Conservation (phyloP, 1,140 invertebrate species). For the Drosophila ambigua region DNA sequence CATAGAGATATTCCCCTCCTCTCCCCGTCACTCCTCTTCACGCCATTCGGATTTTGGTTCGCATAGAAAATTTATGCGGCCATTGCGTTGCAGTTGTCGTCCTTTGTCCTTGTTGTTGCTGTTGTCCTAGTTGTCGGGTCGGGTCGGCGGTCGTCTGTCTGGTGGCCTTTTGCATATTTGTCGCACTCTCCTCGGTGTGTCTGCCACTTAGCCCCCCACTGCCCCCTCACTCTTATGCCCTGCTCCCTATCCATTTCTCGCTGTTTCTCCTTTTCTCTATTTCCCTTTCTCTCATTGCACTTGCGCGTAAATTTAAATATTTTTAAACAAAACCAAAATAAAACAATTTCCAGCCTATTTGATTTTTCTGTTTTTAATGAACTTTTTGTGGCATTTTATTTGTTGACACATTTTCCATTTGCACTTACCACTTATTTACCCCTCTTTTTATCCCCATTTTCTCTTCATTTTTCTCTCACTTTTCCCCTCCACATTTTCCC, state of each 20-base stretch:
- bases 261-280: neutral
- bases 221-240: neutral
- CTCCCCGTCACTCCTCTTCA: too few relatives aligned
- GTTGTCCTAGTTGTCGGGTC: slow-evolving; percentile 75
- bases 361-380: slow-evolving; percentile 52
- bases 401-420: slow-evolving; percentile 52
- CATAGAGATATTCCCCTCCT: neutral
- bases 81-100: slow-evolving; percentile 66
- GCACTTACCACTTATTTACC: slow-evolving; percentile 20
- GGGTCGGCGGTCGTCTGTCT: too few relatives aligned
- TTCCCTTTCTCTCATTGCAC: slow-evolving; percentile 38
- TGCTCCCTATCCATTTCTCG: slow-evolving; percentile 7
- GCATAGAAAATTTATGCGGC: slow-evolving; percentile 81
- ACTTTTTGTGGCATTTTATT: slow-evolving; percentile 27
- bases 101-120: slow-evolving; percentile 67
- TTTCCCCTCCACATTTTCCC: slow-evolving; percentile 23
- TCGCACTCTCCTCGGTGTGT: slow-evolving; percentile 57
- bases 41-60: slow-evolving; percentile 35
- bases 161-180: slow-evolving; percentile 65
- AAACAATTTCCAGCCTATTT: slow-evolving; percentile 33
- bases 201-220: slow-evolving; percentile 36
- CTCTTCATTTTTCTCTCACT: neutral
- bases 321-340: slow-evolving; percentile 44
- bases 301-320: slow-evolving; percentile 48
- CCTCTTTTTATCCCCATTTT: slow-evolving; percentile 25